These are phyloP conservation scores for Gryllus longicercus DNA, from an alignment of 2,888 invertebrate species.

Conservation along the genomic window DNA sequence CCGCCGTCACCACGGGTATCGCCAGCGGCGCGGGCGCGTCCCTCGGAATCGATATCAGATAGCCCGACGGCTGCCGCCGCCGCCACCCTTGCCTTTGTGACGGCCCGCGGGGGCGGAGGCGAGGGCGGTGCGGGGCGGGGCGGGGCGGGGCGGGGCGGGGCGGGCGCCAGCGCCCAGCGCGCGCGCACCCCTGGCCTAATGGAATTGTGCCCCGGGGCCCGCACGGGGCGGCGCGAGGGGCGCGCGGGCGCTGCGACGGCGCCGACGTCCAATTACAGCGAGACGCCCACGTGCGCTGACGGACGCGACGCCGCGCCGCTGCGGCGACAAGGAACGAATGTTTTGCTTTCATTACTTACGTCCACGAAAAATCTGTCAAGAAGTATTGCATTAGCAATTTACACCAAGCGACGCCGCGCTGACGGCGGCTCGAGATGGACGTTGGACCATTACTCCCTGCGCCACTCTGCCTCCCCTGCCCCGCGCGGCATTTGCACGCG, in stretches of 20 bases:
- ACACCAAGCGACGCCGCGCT: neutral
- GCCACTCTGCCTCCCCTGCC: neutral
- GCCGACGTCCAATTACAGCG: neutral
- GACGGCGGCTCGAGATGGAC: too few species aligned
- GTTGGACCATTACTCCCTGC: neutral
- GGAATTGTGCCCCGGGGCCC: neutral
- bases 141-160: neutral
- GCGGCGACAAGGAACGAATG: neutral
- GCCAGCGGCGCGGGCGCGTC: neutral
- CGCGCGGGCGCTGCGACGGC: neutral
- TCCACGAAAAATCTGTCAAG: constrained; percentile 7
- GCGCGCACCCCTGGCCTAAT: constrained; percentile 9
- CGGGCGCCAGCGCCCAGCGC: neutral
- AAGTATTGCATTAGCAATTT: neutral
- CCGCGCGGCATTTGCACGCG: neutral
- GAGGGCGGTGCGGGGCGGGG: neutral
- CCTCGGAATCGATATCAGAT: constrained; percentile 17
- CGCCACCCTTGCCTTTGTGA: neutral
- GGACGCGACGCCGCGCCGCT: neutral
- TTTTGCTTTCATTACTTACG: constrained; percentile 1
- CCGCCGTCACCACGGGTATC: neutral
- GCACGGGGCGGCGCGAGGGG: neutral
- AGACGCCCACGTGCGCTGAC: neutral
- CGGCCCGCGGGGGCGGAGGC: neutral
- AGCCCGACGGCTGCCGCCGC: constrained; percentile 4